Conservation (phyloP, 2,888 invertebrate genomes). For the Galeopsomyia nigrocyanea region DNA sequence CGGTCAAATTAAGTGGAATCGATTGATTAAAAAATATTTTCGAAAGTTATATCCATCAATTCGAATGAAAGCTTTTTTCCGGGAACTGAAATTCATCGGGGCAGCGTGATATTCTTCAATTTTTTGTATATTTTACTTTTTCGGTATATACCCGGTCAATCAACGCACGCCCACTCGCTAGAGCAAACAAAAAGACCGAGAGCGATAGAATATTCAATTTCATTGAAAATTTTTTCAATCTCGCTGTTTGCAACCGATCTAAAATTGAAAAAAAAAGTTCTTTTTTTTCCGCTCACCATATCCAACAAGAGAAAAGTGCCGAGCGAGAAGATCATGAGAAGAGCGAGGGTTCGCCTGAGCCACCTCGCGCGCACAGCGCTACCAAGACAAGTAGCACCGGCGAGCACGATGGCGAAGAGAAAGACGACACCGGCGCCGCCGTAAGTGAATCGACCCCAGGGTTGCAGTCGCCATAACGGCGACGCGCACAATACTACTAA, state of each 20-base stretch:
- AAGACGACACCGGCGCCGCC: constrained; percentile 64
- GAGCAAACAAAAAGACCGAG: too few species aligned
- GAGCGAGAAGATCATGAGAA: constrained; percentile 65
- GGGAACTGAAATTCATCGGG: too few species aligned
- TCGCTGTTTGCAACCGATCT: background rate
- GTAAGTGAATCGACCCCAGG: constrained; percentile 66
- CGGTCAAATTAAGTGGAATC: too few species aligned
- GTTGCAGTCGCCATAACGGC: constrained; percentile 65
- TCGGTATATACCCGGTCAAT: too few species aligned
- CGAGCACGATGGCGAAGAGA: constrained; percentile 63
- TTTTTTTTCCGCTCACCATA: constrained; percentile 59
- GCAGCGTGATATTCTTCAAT: too few species aligned
- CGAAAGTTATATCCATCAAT: too few species aligned
- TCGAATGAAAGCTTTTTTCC: too few species aligned
- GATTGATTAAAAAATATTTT: too few species aligned
- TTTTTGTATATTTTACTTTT: too few species aligned
- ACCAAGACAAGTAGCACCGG: constrained; percentile 65
- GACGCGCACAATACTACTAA: constrained; percentile 72
- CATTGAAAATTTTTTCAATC: too few species aligned
- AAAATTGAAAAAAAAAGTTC: background rate
- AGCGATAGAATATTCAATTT: too few species aligned
- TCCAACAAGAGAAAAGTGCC: constrained; percentile 63
- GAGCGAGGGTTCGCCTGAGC: constrained; percentile 63
- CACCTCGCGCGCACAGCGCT: constrained; percentile 66
- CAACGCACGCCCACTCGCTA: too few species aligned